Base-by-base conservation (phyloP, 2,888 invertebrate species). In the Clepsis dumicolana region DNA sequence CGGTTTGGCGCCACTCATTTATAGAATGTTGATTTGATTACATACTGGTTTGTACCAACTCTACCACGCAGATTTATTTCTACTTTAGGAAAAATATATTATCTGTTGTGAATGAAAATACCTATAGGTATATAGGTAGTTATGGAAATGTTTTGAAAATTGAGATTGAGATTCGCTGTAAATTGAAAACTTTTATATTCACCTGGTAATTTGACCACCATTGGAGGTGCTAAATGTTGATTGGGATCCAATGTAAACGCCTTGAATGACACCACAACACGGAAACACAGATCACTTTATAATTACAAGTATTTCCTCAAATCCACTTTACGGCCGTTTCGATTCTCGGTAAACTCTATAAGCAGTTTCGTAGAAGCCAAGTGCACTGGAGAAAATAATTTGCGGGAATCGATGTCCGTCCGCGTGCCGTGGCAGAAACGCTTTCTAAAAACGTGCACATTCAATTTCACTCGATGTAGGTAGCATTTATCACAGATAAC, bases 121-220 rank as follows among this genome's bases (percentile, higher is more conserved):
- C n/a, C 1, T n/a, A n/a, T 29, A 4, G 29, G 29, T n/a, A n/a
- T n/a, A n/a, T n/a, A n/a, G n/a, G n/a, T n/a, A 32, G 2, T 32
- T 32, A 12, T 35, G 3, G 4, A 35, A 35, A 35, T 38, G 38
- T 14, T n/a, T n/a, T 38, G 38, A n/a, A n/a, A 38, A 38, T 38
- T 4, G 4, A 4, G 1, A 38, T 38, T 4, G 4, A 4, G 1
- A n/a, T 44, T 44, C 8, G 32, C 21, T 59, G 65, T 72, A 65
- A 64, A 57, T 57, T 21, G 12, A 21, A 59, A 65, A 63, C 70
- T 24, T 25, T 64, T 12, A 66, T 68, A 77, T 89, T 91, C 73
- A 93, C 93, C 93, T 91, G 93, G 93, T 86, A 93, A 89, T 85
- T 91, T 93, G 77, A 92, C 93, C 93, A 93, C 93, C 93, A 93